Base-by-base conservation (phyloP, 2,888 invertebrate species). In the Oconnorella tubifera region DNA sequence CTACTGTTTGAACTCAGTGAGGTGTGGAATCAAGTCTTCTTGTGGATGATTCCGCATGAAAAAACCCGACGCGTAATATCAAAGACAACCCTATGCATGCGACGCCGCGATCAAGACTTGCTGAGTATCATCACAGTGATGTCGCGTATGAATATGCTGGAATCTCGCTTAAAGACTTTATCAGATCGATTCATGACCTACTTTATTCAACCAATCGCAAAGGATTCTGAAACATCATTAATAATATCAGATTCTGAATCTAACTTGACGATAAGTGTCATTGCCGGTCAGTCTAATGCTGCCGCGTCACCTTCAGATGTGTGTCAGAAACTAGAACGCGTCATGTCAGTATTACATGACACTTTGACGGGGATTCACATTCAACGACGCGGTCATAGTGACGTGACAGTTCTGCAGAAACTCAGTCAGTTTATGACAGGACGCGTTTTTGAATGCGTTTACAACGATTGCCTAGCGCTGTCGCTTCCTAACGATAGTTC, bases 271-370 rank as follows among this genome's bases (percentile, higher is more conserved):
- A n/a, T n/a, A 40, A 10, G 40, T 40, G 40, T 40, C 40, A 40
- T 19, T 10, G 10, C 40, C 40, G 40, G 40, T 19, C 40, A 10
- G 19, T 19, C 10, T 19, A 40, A 40, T 19, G 19, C 40, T 3
- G 48, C 57, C 27, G 68, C 68, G 25, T 63, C 67, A 23, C 68
- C 70, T 4, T 48, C 33, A 14, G 67, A 68, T 31, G 68, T 66
- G 19, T 71, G 70, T 63, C 60, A 61, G 32, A 71, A 71, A 63
- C 59, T 71, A 3, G 68, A 71, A 53, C 62, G 63, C 40, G 31
- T 71, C 40, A 65, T 71, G 28, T 33, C 33, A 6, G 67, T 65
- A 53, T 55, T 71, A 6, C 69, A 71, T 33, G 59, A 33, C n/a
- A 63, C 67, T 10, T 33, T 70, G 19, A 27, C n/a, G 14, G 56